Conservation (phyloP, 2,113 vertebrate genomes). For the Ia io region DNA sequence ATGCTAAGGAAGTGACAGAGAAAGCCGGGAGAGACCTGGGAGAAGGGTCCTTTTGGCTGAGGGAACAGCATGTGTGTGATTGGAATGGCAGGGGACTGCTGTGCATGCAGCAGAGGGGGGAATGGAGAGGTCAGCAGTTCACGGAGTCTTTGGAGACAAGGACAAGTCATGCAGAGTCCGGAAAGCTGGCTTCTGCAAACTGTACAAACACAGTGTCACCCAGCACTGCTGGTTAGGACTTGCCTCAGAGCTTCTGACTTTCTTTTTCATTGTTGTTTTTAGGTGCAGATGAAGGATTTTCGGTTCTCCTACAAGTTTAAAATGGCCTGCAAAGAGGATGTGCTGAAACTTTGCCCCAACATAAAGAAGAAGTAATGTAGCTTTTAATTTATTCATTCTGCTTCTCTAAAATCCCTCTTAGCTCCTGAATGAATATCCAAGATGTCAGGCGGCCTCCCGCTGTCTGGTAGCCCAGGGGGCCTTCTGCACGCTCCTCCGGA, state of each 20-base stretch:
- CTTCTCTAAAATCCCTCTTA: neutral
- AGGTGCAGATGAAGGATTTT: constrained; percentile 99
- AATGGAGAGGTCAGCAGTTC: too few species aligned
- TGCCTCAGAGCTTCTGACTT: neutral
- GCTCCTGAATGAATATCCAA: neutral
- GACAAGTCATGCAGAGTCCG: neutral
- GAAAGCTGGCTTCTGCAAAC: neutral
- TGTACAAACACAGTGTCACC: neutral
- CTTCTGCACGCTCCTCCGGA: neutral
- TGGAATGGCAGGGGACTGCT: too few species aligned
- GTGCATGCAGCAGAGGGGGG: neutral
- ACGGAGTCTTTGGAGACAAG: neutral
- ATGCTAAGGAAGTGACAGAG: neutral
- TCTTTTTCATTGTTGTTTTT: constrained; percentile 47
- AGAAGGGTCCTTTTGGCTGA: neutral
- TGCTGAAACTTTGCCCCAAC: constrained; percentile 96
- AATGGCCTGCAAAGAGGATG: constrained; percentile 98
- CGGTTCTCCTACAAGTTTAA: constrained; percentile 98
- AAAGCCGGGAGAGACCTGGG: too few species aligned
- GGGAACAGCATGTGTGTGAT: neutral
- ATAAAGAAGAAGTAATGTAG: constrained; percentile 96
- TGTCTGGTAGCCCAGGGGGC: neutral
- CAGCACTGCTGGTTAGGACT: neutral
- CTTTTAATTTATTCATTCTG: neutral
- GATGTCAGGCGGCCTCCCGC: neutral